Conservation (phyloP, 1,140 invertebrate genomes). For the Trinorchestia longiramus region DNA sequence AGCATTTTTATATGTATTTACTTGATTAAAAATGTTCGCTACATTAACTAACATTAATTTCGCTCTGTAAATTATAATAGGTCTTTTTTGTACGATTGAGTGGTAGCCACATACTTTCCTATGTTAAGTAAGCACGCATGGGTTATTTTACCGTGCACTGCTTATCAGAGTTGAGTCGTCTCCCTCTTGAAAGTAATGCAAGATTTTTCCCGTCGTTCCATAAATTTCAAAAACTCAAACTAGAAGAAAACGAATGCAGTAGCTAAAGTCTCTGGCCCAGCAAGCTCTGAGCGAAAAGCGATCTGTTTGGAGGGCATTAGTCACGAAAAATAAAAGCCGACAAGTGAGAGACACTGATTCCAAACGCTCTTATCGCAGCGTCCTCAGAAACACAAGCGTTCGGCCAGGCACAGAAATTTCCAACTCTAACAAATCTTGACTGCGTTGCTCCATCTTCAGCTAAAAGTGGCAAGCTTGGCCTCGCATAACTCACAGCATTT, state of each 20-base stretch:
- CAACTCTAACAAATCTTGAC: constrained; percentile 46
- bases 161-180: neutral
- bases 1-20: too few species aligned
- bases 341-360: constrained; percentile 44
- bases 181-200: neutral
- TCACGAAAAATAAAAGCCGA: constrained; percentile 40
- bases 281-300: neutral
- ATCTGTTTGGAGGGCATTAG: constrained; percentile 48
- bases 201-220: neutral
- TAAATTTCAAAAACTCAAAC: neutral
- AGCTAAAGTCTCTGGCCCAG: neutral
- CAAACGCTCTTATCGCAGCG: constrained; percentile 18
- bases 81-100: too few species aligned
- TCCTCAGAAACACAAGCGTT: neutral
- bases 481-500: constrained; percentile 24
- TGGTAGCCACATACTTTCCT: too few species aligned
- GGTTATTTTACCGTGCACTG: too few species aligned
- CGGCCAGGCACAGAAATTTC: neutral
- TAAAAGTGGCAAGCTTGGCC: neutral
- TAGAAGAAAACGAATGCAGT: neutral
- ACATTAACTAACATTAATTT: too few species aligned
- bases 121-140: too few species aligned
- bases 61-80: too few species aligned
- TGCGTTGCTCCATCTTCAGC: constrained; percentile 34
- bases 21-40: too few species aligned